Conservation (phyloP, 2,888 invertebrate genomes). For the Drosophila demipolita region DNA sequence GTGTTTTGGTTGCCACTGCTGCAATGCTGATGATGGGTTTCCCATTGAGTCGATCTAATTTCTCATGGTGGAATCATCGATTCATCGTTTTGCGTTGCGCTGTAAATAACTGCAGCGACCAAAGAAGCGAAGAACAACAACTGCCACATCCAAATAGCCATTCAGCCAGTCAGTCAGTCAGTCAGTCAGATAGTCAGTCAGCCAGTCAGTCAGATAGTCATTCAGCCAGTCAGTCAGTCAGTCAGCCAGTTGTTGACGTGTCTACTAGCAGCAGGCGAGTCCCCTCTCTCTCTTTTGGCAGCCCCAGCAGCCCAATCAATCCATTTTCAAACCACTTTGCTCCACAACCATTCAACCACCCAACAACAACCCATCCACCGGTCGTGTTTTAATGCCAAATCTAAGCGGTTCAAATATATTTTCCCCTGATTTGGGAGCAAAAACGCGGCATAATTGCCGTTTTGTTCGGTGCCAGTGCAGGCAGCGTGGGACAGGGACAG, state of each 20-base stretch:
- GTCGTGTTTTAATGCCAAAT: slow-evolving; percentile 72
- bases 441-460: slow-evolving; percentile 80
- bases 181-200: slow-evolving; percentile 9
- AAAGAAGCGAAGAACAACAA: slow-evolving; percentile 31
- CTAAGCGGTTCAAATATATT: slow-evolving; percentile 81
- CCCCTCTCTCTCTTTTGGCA: slow-evolving; percentile 19
- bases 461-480: slow-evolving; percentile 57
- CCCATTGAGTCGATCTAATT: slow-evolving; percentile 77
- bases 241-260: slow-evolving; percentile 44
- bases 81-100: slow-evolving; percentile 76
- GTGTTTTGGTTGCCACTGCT: slow-evolving; percentile 34
- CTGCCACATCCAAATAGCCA: slow-evolving; percentile 44
- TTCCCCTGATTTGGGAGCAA: slow-evolving; percentile 72
- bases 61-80: slow-evolving; percentile 81
- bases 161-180: not conserved
- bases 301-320: slow-evolving; percentile 64
- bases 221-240: slow-evolving; percentile 7
- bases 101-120: slow-evolving; percentile 69
- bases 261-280: slow-evolving; percentile 31
- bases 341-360: slow-evolving; percentile 31
- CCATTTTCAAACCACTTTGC: slow-evolving; percentile 40
- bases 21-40: slow-evolving; percentile 75
- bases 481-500: slow-evolving; percentile 1
- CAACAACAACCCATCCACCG: slow-evolving; percentile 25
- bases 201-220: slow-evolving; percentile 10